Conservation (phyloP, 1,140 invertebrate genomes). For the Amphibalanus amphitrite region DNA sequence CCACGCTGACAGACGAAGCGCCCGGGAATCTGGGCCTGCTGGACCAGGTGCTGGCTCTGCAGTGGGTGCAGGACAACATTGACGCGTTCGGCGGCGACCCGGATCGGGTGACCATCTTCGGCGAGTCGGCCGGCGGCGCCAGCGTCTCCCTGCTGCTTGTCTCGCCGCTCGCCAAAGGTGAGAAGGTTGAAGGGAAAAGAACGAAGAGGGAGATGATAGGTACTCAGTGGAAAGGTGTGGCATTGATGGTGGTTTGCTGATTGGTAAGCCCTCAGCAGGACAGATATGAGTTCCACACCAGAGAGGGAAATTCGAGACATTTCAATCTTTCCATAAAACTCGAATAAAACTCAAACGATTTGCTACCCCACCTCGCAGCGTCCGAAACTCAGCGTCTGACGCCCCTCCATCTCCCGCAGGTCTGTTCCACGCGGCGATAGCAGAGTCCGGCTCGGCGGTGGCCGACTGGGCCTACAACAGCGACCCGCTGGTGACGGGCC, state of each 20-base stretch:
- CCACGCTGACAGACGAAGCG: conserved; percentile 25
- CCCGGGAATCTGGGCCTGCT: conserved; percentile 38
- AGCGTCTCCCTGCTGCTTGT: conserved; percentile 65
- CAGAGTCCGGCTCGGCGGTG: conserved; percentile 14
- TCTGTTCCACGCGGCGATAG: conserved; percentile 11
- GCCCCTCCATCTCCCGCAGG: too few relatives aligned
- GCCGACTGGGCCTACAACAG: conserved; percentile 14
- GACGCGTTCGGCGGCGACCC: conserved; percentile 44
- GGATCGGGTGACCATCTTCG: conserved; percentile 70
- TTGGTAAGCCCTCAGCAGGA: too few relatives aligned
- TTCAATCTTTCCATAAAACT: too few relatives aligned
- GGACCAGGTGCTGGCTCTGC: conserved; percentile 78
- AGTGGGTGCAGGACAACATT: conserved; percentile 83
- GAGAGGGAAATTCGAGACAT: too few relatives aligned
- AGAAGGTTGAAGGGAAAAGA: too few relatives aligned
- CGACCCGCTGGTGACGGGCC: conserved; percentile 8
- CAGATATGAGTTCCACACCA: too few relatives aligned
- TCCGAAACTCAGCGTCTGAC: too few relatives aligned
- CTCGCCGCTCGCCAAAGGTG: conserved; percentile 40
- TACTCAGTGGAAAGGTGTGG: too few relatives aligned
- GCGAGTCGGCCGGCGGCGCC: conserved; percentile 74
- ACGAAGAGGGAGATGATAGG: too few relatives aligned
- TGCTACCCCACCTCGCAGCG: too few relatives aligned
- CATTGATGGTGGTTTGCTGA: too few relatives aligned
- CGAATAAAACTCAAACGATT: too few relatives aligned